A percentile compares a stretch with the other conserved stretches of the same genome.
Evolutionary conservation across 1,140 invertebrate species (phyloP).

Genomic region (Scaptomyza hsui): DNA sequence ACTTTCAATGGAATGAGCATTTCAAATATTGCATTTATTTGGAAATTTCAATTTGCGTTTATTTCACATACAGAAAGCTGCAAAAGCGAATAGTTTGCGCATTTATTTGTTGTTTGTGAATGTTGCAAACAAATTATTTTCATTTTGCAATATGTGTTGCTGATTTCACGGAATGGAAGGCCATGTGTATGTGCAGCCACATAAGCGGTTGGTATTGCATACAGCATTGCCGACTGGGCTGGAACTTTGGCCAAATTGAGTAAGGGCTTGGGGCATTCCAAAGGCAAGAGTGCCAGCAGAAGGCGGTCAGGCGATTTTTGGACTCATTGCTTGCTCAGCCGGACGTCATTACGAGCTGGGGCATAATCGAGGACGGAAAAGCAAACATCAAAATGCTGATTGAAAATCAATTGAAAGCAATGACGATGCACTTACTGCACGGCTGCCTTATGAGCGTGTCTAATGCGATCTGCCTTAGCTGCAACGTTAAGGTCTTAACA

Average conservation of each 20-base stretch:
- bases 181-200: not conserved
- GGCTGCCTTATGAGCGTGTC: conserved; percentile 53
- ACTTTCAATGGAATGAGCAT: conserved; percentile 19
- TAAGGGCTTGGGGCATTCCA: conserved; percentile 3
- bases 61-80: conserved; percentile 5
- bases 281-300: conserved; percentile 43
- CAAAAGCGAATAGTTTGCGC: not conserved
- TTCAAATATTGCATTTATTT: conserved; percentile 65
- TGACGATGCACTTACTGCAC: conserved; percentile 48
- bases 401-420: conserved; percentile 73
- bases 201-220: conserved; percentile 1
- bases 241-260: conserved; percentile 13
- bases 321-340: conserved; percentile 26
- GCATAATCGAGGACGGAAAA: conserved; percentile 45
- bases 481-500: not conserved
- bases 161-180: conserved; percentile 22
- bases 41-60: conserved; percentile 70
- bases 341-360: conserved; percentile 3
- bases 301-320: conserved; percentile 2
- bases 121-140: conserved; percentile 54
- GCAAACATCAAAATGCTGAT: conserved; percentile 48
- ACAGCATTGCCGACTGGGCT: not conserved
- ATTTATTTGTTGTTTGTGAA: conserved; percentile 17
- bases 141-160: conserved; percentile 41
- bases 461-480: conserved; percentile 39